These are phyloP conservation scores for Gymnoscopelus braueri DNA, from an alignment of 2,797 vertebrate genomes.

Conservation along the genomic window DNA sequence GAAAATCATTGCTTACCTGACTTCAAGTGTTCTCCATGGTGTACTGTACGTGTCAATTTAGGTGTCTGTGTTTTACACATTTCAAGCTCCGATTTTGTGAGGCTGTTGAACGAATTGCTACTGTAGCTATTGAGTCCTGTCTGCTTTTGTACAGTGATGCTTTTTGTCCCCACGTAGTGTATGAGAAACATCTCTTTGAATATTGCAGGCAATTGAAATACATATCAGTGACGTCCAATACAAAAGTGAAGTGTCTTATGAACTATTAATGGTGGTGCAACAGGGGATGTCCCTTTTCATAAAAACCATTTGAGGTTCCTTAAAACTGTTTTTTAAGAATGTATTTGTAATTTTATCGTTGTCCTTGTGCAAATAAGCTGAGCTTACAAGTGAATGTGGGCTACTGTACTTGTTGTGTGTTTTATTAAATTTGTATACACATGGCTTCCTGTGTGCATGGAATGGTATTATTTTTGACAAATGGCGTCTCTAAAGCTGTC, in stretches of 20 bases:
- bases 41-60: slow-evolving; percentile 80
- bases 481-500: slow-evolving; percentile 53
- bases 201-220: slow-evolving; percentile 76
- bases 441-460: slow-evolving; percentile 93
- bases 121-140: slow-evolving; percentile 86
- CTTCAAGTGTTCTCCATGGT: slow-evolving; percentile 79
- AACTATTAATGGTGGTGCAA: slow-evolving; percentile 90
- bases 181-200: slow-evolving; percentile 78
- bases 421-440: slow-evolving; percentile 99
- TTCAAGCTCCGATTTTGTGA: slow-evolving; percentile 78
- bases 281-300: slow-evolving; percentile 89
- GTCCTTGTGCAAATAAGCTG: slow-evolving; percentile 99
- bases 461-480: slow-evolving; percentile 92
- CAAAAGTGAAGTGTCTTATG: slow-evolving; percentile 84
- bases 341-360: slow-evolving; percentile 98
- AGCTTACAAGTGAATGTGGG: slow-evolving; percentile 98
- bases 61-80: slow-evolving; percentile 83
- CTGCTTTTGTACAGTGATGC: slow-evolving; percentile 82
- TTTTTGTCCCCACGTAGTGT: slow-evolving; percentile 82
- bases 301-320: slow-evolving; percentile 90
- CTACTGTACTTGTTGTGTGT: slow-evolving; percentile 95
- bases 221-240: slow-evolving; percentile 82
- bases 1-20: slow-evolving; percentile 68
- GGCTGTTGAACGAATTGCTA: slow-evolving; percentile 81
- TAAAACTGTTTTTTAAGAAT: slow-evolving; percentile 93